A percentile compares a stretch with the other conserved stretches of the same genome.
Conservation (phyloP, 2,113 vertebrate genomes). For the Myotis brandtii region DNA sequence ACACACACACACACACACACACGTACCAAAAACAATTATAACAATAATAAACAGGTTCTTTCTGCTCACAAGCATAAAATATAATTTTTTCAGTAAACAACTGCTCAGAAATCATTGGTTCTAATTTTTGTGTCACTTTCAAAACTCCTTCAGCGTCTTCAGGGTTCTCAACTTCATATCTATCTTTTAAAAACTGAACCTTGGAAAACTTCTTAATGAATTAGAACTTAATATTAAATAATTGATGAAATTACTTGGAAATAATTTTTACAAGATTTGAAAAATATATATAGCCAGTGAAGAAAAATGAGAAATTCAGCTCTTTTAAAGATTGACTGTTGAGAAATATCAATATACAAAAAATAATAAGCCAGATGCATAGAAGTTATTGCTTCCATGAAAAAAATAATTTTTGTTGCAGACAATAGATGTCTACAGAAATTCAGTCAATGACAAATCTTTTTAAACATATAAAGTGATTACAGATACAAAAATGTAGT, state of each 20-base stretch:
- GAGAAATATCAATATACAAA: conserved; percentile 5
- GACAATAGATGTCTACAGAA: neutral
- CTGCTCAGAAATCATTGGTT: neutral
- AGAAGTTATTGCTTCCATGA: neutral
- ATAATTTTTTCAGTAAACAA: neutral
- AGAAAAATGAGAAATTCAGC: neutral
- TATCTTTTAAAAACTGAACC: neutral
- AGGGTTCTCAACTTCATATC: neutral
- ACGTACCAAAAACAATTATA: neutral
- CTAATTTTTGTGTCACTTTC: neutral
- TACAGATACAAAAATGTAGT: neutral
- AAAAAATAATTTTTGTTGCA: neutral
- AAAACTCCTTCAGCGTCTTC: neutral
- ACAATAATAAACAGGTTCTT: neutral
- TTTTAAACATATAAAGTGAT: neutral
- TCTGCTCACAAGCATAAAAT: neutral
- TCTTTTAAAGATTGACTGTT: neutral
- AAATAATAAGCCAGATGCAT: neutral
- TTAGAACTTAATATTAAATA: neutral
- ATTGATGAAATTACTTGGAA: neutral
- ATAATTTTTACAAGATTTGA: neutral
- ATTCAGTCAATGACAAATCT: neutral
- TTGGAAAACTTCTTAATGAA: neutral
- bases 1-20: neutral
- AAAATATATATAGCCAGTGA: neutral